Conservation (phyloP, 2,797 vertebrate genomes). For the Falco berigora region DNA sequence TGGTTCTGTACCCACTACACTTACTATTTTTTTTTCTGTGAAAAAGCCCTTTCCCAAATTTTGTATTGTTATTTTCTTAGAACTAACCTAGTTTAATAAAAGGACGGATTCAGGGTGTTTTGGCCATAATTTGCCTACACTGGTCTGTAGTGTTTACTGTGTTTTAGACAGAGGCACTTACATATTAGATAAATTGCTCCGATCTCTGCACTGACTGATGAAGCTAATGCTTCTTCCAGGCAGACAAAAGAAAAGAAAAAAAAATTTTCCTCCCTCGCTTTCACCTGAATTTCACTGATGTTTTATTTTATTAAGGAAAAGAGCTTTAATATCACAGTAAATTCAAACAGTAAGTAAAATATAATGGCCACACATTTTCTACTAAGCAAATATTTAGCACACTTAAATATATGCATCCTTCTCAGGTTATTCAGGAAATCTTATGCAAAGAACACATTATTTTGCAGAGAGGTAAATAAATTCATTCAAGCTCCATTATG, state of each 20-base stretch:
- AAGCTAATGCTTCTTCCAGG: not conserved
- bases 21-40: not conserved
- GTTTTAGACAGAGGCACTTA: not conserved
- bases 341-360: not conserved
- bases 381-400: not conserved
- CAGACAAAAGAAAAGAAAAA: not conserved
- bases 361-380: not conserved
- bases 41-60: not conserved
- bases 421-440: not conserved
- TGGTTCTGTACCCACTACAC: not conserved
- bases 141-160: not conserved
- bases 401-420: not conserved
- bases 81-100: not conserved
- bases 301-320: not conserved
- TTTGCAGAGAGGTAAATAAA: not conserved
- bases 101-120: not conserved
- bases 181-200: not conserved
- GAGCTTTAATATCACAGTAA: not conserved
- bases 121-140: not conserved
- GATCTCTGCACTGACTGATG: not conserved
- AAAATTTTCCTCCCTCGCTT: not conserved
- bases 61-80: not conserved
- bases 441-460: not conserved
- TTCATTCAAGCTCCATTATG: not conserved
- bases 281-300: not conserved